Evolutionary conservation across 2,888 invertebrate genomes (phyloP).

Genomic region (Rhaphigaster nebulosa): DNA sequence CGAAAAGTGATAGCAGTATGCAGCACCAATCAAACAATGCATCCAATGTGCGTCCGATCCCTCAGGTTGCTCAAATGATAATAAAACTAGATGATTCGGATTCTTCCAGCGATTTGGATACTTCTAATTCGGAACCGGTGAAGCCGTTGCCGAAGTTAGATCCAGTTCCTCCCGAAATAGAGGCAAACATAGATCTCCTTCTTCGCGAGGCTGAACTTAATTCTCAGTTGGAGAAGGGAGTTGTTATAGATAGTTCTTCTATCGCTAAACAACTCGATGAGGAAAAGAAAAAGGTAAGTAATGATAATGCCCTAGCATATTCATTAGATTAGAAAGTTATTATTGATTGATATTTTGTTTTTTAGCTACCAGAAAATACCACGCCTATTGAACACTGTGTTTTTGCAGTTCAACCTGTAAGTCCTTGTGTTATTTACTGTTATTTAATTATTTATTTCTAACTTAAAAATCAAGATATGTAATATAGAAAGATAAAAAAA

Average conservation of each 20-base stretch:
- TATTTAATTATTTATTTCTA: neutral
- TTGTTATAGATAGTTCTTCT: neutral
- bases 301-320: neutral
- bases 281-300: neutral
- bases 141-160: neutral
- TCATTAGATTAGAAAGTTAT: neutral
- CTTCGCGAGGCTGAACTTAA: slow-evolving; percentile 60
- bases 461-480: too few relatives aligned
- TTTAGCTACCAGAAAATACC: neutral
- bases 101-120: slow-evolving; percentile 58
- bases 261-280: neutral
- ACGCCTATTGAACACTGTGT: neutral
- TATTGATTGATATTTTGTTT: neutral
- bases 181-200: slow-evolving; percentile 60
- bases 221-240: slow-evolving; percentile 45
- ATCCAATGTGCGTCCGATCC: slow-evolving; percentile 19
- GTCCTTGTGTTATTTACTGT: neutral
- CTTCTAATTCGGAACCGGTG: neutral
- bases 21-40: neutral
- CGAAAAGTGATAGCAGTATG: slow-evolving; percentile 2
- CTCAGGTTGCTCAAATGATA: slow-evolving; percentile 60
- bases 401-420: neutral
- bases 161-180: slow-evolving; percentile 53
- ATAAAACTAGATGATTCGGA: slow-evolving; percentile 61
- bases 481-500: too few relatives aligned